phyloP scores from a whole-genome alignment of 2,797 vertebrate genomes.

The Myotis myotis region DNA sequence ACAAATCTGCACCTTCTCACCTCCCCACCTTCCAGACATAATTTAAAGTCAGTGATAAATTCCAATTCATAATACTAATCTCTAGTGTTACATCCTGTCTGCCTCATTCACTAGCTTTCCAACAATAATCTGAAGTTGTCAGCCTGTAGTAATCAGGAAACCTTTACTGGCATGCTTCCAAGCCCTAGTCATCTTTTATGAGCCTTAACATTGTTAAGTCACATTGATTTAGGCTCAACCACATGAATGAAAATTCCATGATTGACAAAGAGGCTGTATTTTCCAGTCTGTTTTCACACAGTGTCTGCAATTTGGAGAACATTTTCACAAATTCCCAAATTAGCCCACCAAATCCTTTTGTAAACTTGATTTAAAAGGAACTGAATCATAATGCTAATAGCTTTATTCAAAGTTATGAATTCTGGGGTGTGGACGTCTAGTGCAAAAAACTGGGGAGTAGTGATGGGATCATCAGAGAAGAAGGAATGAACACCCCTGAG shows the following conservation, averaged over 20 bases:
- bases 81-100: conserved; percentile 46
- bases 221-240: conserved; percentile 4
- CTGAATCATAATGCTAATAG: background rate
- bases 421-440: background rate
- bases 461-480: background rate
- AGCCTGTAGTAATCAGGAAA: conserved; percentile 48
- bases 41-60: conserved; percentile 47
- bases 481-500: background rate
- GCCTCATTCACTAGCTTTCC: conserved; percentile 43
- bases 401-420: background rate
- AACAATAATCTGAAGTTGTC: background rate
- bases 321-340: background rate
- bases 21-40: conserved; percentile 10
- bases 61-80: conserved; percentile 62
- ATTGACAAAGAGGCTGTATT: background rate
- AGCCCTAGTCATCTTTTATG: conserved; percentile 32
- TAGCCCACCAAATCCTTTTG: background rate
- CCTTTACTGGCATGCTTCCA: conserved; percentile 31
- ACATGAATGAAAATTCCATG: background rate
- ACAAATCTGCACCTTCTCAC: background rate
- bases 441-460: background rate
- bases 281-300: background rate
- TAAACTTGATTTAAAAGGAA: background rate
- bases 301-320: background rate
- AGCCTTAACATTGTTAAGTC: conserved; percentile 37